Evolutionary conservation across 2,113 vertebrate genomes (phyloP).

Genomic region (Telmatochromis sp.): DNA sequence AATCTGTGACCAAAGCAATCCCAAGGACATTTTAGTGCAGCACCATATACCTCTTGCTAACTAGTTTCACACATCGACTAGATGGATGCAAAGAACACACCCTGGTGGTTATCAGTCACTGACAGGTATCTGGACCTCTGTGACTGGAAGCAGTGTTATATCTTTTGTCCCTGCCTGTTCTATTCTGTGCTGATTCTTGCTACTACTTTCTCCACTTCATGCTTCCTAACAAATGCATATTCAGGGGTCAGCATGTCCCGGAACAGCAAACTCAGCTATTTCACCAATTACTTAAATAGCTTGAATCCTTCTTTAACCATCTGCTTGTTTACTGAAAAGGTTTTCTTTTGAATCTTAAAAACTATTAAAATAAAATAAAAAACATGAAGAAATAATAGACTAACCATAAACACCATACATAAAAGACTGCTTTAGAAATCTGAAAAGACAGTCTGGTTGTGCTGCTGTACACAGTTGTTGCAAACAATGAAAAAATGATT

Average conservation of each 20-base stretch:
- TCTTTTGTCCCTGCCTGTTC: neutral
- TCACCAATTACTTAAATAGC: neutral
- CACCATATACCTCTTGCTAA: neutral
- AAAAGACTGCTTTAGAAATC: neutral
- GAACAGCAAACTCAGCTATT: fast-evolving
- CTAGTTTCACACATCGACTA: neutral
- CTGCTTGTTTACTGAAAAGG: neutral
- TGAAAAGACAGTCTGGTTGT: neutral
- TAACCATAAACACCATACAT: neutral
- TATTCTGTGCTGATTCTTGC: neutral
- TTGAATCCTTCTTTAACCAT: neutral
- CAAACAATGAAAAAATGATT: neutral
- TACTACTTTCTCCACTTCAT: neutral
- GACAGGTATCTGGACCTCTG: neutral
- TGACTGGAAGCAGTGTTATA: neutral
- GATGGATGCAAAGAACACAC: neutral
- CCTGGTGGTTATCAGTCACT: neutral
- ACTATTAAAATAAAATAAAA: no score
- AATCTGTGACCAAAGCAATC: neutral
- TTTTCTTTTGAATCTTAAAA: neutral
- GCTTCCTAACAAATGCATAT: neutral
- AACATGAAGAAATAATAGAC: neutral
- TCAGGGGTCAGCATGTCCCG: fast-evolving
- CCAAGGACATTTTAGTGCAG: neutral
- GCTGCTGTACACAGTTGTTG: neutral